Percentiles rank a stretch among this genome's conserved stretches.
phyloP scores from a whole-genome alignment of 1,140 invertebrate genomes.

The Tetragnatha versicolor region DNA sequence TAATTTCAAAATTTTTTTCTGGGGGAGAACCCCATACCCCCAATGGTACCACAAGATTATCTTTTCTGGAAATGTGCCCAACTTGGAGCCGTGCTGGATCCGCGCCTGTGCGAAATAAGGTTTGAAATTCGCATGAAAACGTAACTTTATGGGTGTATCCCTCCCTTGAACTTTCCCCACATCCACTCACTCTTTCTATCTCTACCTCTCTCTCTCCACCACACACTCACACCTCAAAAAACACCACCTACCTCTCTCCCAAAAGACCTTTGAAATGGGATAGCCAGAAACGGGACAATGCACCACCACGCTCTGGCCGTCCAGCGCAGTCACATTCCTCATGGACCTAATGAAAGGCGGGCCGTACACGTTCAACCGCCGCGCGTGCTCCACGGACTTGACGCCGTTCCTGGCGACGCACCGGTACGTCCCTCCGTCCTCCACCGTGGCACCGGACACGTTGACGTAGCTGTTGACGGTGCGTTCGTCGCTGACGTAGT shows the following conservation, averaged over 20 bases:
- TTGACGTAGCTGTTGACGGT: conserved; percentile 84
- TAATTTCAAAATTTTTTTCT: too few relatives aligned
- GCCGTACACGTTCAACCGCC: conserved; percentile 81
- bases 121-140: too few relatives aligned
- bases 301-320: conserved; percentile 82
- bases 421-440: conserved; percentile 64
- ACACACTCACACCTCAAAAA: conserved; percentile 9
- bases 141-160: too few relatives aligned
- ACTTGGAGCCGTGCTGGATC: too few relatives aligned
- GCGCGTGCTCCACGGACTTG: conserved; percentile 70
- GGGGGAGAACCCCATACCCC: too few relatives aligned
- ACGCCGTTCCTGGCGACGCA: conserved; percentile 70
- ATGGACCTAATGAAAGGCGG: conserved; percentile 87
- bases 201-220: conserved; percentile 5
- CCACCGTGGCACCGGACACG: conserved; percentile 69
- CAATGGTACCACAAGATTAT: too few relatives aligned
- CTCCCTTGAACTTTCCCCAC: background rate
- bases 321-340: conserved; percentile 88
- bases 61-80: too few relatives aligned
- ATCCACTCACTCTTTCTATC: conserved; percentile 17
- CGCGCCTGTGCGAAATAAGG: too few relatives aligned
- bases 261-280: conserved; percentile 85
- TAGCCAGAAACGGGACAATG: conserved; percentile 94
- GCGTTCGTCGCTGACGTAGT: conserved; percentile 56
- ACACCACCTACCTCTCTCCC: conserved; percentile 78